Base-by-base conservation (phyloP, 1,140 invertebrate species). In the Ceratoteleas bidentatus region DNA sequence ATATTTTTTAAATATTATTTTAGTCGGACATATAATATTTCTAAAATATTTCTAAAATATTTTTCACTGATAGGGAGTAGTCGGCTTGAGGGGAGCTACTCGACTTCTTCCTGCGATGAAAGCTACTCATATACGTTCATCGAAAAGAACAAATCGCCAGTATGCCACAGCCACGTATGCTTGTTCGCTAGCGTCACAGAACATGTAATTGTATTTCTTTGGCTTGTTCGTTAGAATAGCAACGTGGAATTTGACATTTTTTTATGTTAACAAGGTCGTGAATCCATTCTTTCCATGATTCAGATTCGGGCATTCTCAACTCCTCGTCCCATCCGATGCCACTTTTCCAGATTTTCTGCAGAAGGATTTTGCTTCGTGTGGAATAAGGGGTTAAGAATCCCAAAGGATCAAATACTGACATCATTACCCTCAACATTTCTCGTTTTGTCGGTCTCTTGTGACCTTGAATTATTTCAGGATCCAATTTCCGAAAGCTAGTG, bases 11-110 rank as follows among this genome's bases (percentile, higher is more conserved):
- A n/a, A n/a, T n/a, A n/a, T n/a, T n/a, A n/a, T n/a, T n/a, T n/a
- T n/a, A n/a, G n/a, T n/a, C n/a, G n/a, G 47, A 13, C 88, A 65
- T 0, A 88, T 88, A 13, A 90, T 82, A 7, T 88, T 84, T n/a
- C n/a, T n/a, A n/a, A n/a, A n/a, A n/a, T n/a, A n/a, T n/a, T n/a
- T n/a, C n/a, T n/a, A n/a, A n/a, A n/a, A n/a, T n/a, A n/a, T n/a
- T n/a, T n/a, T n/a, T n/a, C n/a, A n/a, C n/a, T n/a, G n/a, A n/a
- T n/a, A n/a, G n/a, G n/a, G n/a, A 4, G 89, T 83, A 0, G 85
- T 43, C 3, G 75, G 60, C 57, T 85, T 85, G 6, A 87, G 8
- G 0, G 88, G 88, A 5, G 83, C 81, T 2, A 90, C 88, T 43
- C 85, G 66, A n/a, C 74, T 62, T 75, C 81, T 85, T 72, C 61